Percentiles rank a stretch among this genome's conserved stretches.
Conservation (phyloP, 2,888 invertebrate genomes). For the Myopa testacea region DNA sequence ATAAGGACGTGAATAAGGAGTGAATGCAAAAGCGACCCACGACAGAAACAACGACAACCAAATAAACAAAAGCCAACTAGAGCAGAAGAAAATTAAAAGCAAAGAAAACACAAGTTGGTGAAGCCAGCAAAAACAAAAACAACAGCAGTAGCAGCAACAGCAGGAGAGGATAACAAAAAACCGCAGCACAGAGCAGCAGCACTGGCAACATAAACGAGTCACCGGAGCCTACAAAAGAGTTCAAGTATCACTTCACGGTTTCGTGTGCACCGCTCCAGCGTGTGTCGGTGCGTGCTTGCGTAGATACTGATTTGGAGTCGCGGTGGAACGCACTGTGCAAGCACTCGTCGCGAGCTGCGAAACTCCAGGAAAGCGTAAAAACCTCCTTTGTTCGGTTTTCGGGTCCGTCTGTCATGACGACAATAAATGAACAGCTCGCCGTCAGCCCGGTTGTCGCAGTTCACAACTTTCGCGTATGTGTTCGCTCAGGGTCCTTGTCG, state of each 20-base stretch:
- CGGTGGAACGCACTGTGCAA: too few relatives aligned
- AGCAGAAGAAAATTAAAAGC: slow-evolving; percentile 23
- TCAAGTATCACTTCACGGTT: slow-evolving; percentile 32
- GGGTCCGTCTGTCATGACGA: too few relatives aligned
- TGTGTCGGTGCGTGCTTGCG: neutral
- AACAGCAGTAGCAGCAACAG: neutral
- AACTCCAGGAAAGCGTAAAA: too few relatives aligned
- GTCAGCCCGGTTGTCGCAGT: too few relatives aligned
- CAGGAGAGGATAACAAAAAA: neutral
- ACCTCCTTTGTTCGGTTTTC: too few relatives aligned
- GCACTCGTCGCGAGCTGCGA: too few relatives aligned
- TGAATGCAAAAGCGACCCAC: slow-evolving; percentile 17
- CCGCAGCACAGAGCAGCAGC: neutral
- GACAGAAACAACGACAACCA: neutral
- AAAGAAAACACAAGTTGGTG: slow-evolving; percentile 3
- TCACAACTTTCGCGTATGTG: too few relatives aligned
- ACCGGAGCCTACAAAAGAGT: slow-evolving; percentile 27
- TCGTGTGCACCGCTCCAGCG: neutral
- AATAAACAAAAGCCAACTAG: slow-evolving; percentile 13
- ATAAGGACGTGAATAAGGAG: slow-evolving; percentile 19
- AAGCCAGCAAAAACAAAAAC: neutral
- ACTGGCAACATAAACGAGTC: slow-evolving; percentile 15
- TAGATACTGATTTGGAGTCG: neutral
- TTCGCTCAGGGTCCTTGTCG: too few relatives aligned
- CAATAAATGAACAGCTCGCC: too few relatives aligned